A percentile compares a stretch with the other conserved stretches of the same genome.
Conservation (phyloP, 2,797 vertebrate species). For the Monodelphis domestica region DNA sequence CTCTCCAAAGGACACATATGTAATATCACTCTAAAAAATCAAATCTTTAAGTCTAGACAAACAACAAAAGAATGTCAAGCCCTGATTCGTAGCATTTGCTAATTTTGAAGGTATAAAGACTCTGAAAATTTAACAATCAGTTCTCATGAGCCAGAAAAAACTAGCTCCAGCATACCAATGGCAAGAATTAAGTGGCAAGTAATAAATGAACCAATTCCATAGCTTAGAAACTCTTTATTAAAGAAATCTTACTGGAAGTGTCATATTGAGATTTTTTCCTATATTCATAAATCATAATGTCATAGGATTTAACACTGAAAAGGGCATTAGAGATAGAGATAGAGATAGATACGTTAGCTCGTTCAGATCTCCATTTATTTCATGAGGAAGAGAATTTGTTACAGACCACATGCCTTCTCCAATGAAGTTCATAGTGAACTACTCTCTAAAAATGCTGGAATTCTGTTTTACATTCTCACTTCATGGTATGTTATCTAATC, state of each 20-base stretch:
- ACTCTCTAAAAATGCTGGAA: conserved; percentile 18
- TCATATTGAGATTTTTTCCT: not conserved
- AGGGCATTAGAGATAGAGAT: too few relatives aligned
- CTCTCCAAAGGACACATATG: too few relatives aligned
- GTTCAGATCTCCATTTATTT: conserved; percentile 2
- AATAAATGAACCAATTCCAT: not conserved
- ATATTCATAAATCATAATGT: not conserved
- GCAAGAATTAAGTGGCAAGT: not conserved
- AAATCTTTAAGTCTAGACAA: not conserved
- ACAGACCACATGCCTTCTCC: conserved; percentile 3
- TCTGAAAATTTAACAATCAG: not conserved
- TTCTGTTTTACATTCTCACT: conserved; percentile 28
- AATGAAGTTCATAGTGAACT: conserved; percentile 9
- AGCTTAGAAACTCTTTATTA: conserved; percentile 45
- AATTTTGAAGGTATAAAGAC: not conserved
- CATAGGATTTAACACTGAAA: not conserved
- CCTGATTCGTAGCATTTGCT: not conserved
- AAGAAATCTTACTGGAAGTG: not conserved
- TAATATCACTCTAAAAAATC: too few relatives aligned
- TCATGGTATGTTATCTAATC: not conserved
- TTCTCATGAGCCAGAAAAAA: not conserved
- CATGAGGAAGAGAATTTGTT: conserved; percentile 34
- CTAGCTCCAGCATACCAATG: not conserved
- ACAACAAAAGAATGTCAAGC: not conserved
- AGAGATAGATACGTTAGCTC: not conserved